Conservation (phyloP, 2,888 invertebrate genomes). For the Coleophora deauratella region DNA sequence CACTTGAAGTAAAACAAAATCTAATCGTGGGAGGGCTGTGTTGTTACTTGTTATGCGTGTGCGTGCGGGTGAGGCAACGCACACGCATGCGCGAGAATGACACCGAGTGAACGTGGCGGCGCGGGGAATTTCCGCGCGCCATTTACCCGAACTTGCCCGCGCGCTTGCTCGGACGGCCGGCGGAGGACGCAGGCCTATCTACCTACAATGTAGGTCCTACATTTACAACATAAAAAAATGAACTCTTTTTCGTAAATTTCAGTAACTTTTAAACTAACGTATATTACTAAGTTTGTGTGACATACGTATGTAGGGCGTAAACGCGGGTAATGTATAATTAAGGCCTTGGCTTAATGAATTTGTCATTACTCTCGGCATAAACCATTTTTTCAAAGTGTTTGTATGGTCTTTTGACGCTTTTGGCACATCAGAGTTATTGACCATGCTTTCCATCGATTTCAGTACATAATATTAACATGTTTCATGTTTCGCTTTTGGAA, state of each 20-base stretch:
- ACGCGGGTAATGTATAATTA: too few relatives aligned
- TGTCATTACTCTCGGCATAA: too few relatives aligned
- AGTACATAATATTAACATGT: too few relatives aligned
- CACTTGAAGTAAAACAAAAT: conserved; percentile 5
- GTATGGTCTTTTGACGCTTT: too few relatives aligned
- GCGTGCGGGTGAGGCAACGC: background rate
- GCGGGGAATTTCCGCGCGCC: background rate
- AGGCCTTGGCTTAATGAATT: too few relatives aligned
- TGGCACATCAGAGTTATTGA: too few relatives aligned
- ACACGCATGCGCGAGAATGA: background rate
- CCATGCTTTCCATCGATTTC: too few relatives aligned
- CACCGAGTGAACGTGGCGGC: background rate
- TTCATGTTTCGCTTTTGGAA: too few relatives aligned
- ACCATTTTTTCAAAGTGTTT: too few relatives aligned
- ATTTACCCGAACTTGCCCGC: background rate
- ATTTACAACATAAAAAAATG: background rate
- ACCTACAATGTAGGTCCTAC: background rate
- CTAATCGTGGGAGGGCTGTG: background rate
- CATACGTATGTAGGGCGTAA: too few relatives aligned
- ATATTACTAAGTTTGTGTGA: too few relatives aligned
- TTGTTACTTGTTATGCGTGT: too few relatives aligned
- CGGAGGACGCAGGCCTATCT: background rate
- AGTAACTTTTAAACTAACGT: background rate
- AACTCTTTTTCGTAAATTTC: background rate
- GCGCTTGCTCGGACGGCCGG: background rate